Evolutionary conservation across 2,888 invertebrate genomes (phyloP), one percentile per base, ranked within the genome.

Genomic region (Scaptomyza parva): DNA sequence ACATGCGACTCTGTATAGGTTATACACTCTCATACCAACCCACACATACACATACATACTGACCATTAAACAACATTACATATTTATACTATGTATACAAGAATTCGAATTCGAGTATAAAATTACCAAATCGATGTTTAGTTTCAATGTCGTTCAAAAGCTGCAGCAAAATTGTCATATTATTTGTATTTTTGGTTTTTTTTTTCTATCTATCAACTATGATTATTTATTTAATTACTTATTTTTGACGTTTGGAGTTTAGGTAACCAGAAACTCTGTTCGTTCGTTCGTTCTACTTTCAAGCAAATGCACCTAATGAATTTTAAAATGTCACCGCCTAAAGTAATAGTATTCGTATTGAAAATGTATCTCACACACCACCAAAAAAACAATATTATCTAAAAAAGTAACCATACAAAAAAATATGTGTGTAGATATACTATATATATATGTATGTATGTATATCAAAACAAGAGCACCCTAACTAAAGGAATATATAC

Each of bases 121-220:
- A 70, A 70, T 47, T 53, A 78, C 65, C 65, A 55, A 66, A 82
- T 83, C 82, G 88, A 84, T 87, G 88, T 84, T 84, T 84, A 87
- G 84, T 86, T 76, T 87, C 68, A 78, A 83, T 82, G 82, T 82
- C 78, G 83, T 84, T 84, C n/a, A 64, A 65, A 47, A 76, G 52
- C 53, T 28, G 24, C 52, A 63, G 57, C 33, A 39, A 63, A 45
- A 72, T 55, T 51, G 9, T 18, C 33, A 55, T n/a, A n/a, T 14
- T 51, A 12, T 3, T 28, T 44, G 11, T 7, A 28, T 17, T n/a
- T 18, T 47, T 4, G 8, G 30, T 18, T 30, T n/a, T 45, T 45
- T 2, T 9, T 45, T 35, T 35, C 14, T 40, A 30, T 50, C 48
- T 59, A 8, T 22, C 30, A 43, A 41, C 14, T 47, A 4, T 48